phyloP scores from a whole-genome alignment of 2,113 vertebrate genomes.

The Pristiophorus japonicus region DNA sequence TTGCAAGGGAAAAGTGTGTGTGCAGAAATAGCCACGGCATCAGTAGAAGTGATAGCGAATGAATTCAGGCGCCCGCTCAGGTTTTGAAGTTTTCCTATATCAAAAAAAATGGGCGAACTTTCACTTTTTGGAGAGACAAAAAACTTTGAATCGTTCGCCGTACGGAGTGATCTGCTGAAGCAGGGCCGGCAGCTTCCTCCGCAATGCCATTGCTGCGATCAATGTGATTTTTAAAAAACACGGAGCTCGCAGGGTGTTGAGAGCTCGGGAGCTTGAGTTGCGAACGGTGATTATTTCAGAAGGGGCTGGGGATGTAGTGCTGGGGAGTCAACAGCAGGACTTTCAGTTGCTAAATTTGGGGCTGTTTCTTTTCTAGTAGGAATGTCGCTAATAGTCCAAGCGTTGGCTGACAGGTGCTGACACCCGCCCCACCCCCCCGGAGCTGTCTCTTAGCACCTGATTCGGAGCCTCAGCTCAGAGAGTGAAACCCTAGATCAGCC shows the following conservation, averaged over 20 bases:
- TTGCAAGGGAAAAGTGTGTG: background rate
- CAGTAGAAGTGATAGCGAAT: background rate
- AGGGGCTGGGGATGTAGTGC: background rate
- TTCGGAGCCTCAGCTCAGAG: background rate
- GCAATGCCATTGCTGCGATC: background rate
- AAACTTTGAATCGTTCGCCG: background rate
- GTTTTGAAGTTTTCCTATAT: background rate
- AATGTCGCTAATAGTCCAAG: background rate
- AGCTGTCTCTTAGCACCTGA: constrained; percentile 12
- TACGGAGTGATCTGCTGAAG: background rate
- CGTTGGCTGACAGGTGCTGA: background rate
- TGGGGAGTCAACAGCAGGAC: background rate
- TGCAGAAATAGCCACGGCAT: background rate
- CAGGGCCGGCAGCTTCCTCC: background rate
- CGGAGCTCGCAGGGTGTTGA: background rate
- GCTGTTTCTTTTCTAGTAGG: background rate
- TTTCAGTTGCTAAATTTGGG: background rate
- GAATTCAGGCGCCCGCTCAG: background rate
- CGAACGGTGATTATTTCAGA: background rate
- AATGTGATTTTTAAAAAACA: background rate
- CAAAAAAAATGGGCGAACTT: background rate
- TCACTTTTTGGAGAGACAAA: background rate
- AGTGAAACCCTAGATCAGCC: background rate
- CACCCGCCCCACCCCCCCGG: background rate
- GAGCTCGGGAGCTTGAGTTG: no score